phyloP scores from a whole-genome alignment of 2,797 vertebrate species.

The Propithecus deckenii region DNA sequence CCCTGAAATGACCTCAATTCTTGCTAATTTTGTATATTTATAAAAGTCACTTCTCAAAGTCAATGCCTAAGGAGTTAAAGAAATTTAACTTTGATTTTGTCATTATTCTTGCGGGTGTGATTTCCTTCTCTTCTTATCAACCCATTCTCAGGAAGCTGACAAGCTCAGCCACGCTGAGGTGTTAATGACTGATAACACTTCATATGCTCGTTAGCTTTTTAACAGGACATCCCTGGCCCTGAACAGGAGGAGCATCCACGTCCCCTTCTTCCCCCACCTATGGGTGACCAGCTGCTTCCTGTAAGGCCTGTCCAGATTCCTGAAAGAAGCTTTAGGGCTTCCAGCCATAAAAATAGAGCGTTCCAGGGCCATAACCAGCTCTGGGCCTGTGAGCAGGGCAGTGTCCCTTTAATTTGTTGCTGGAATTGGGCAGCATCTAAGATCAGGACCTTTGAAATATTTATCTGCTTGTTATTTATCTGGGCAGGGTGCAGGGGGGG shows the following conservation, averaged over 20 bases:
- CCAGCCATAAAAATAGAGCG: neutral
- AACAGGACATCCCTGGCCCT: neutral
- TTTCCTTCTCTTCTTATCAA: slow-evolving; percentile 48
- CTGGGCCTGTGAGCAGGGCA: neutral
- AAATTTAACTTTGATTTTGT: slow-evolving; percentile 25
- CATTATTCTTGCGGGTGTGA: slow-evolving; percentile 42
- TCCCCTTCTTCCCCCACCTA: neutral
- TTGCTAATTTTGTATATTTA: slow-evolving; percentile 22
- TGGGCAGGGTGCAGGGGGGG: slow-evolving; percentile 46
- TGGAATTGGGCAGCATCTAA: slow-evolving; percentile 67
- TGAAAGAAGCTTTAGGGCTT: neutral
- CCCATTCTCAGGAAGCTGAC: slow-evolving; percentile 55
- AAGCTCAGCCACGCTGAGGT: neutral
- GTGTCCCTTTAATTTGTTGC: slow-evolving; percentile 71
- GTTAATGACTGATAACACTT: slow-evolving; percentile 9
- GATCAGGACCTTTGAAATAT: slow-evolving; percentile 75
- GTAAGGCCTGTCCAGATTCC: neutral
- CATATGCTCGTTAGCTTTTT: neutral
- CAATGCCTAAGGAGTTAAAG: slow-evolving; percentile 24
- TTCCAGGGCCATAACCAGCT: neutral
- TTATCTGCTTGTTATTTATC: slow-evolving; percentile 76
- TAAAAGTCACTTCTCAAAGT: slow-evolving; percentile 13
- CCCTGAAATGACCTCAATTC: slow-evolving; percentile 31
- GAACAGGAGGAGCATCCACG: neutral
- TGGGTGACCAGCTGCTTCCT: neutral